Base-by-base conservation (phyloP, 2,113 vertebrate species). In the Nannospalax galili region DNA sequence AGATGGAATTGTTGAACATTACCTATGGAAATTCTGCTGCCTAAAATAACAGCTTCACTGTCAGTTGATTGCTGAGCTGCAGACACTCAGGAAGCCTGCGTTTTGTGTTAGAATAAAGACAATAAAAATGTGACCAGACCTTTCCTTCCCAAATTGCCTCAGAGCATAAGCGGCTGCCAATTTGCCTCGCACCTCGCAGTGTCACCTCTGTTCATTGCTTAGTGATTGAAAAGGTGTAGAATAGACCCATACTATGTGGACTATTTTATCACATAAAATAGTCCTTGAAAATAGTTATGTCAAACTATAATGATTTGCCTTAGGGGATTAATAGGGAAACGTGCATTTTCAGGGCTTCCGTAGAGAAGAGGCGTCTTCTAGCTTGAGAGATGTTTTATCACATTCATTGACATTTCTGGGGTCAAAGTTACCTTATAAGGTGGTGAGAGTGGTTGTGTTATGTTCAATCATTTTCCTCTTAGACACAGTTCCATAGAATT, bases 11-110 rank as follows among this genome's bases (percentile, higher is more conserved):
- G 48, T 11, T 52, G 56, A 97, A 91, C 11, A 37, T 77, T 94
- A 89, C 74, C 80, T 80, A 0, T 84, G 91, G 45, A 87, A 89
- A 91, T 80, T 40, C 35, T 90, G 88, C 92, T 90, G 75, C 64
- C 74, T 82, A 67, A 92, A 82, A 93, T 93, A 93, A 96, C 62
- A 80, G 26, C 79, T 45, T 95, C 64, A 52, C 6, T 85, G 94
- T 94, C 45, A 80, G 2, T 58, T 82, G 75, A 94, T 75, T 96
- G 15, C 58, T 87, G 4, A 32, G 28, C 10, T 77, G 26, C 56
- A 95, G 64, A 79, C 11, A n/a, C 62, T 20, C 48, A 73, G 64
- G 40, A 75, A 95, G 82, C 17, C 40, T 84, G 82, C 1, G 67
- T 89, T 86, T 15, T 16, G 72, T 96, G 84, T 84, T 42, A 95